Percentiles rank a stretch among this genome's conserved stretches.
phyloP scores from a whole-genome alignment of 1,140 invertebrate genomes.

The Dysdera silvatica region DNA sequence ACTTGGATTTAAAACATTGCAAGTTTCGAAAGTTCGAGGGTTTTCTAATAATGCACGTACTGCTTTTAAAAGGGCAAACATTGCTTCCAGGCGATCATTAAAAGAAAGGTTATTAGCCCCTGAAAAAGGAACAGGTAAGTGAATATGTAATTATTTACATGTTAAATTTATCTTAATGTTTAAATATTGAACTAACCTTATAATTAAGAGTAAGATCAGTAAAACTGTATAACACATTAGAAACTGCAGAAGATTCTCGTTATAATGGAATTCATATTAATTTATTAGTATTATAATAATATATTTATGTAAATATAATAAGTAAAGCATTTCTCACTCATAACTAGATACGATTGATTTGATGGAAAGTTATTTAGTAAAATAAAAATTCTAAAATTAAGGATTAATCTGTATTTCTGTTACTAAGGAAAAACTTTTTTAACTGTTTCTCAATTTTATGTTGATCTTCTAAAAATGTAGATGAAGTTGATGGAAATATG shows the following conservation, averaged over 20 bases:
- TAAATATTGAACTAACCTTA: not conserved
- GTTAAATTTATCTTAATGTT: not conserved
- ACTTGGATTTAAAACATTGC: no score
- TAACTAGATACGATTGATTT: no score
- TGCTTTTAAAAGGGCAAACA: slow-evolving; percentile 14
- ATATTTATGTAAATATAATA: not conserved
- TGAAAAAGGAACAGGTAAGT: slow-evolving; percentile 49
- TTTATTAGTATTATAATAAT: not conserved
- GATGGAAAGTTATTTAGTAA: no score
- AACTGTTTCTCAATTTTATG: no score
- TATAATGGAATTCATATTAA: not conserved
- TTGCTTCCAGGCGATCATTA: slow-evolving; percentile 40
- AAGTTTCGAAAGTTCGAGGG: no score
- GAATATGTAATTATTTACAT: not conserved
- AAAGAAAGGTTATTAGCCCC: slow-evolving; percentile 48
- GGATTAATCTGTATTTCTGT: no score
- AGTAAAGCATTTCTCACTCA: no score
- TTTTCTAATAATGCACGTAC: slow-evolving; percentile 7
- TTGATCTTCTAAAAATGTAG: no score
- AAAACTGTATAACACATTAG: not conserved
- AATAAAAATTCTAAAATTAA: no score
- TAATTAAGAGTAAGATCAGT: not conserved
- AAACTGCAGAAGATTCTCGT: not conserved
- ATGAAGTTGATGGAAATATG: no score
- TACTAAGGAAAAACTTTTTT: no score